A percentile compares a stretch with the other conserved stretches of the same genome.
phyloP scores from a whole-genome alignment of 2,113 vertebrate genomes.

The Physeter macrocephalus region DNA sequence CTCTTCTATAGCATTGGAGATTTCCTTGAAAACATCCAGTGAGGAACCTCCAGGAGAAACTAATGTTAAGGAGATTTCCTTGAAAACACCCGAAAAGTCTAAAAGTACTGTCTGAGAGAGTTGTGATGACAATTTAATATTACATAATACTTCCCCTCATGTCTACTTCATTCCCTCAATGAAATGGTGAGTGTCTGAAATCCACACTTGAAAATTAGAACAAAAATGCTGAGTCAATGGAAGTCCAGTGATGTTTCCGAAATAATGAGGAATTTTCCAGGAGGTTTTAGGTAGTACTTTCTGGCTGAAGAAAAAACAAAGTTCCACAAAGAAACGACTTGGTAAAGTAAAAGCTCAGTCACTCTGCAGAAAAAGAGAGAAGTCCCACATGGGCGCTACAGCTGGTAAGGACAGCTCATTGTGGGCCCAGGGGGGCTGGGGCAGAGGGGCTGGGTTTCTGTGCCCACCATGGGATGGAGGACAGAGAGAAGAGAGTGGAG shows the following conservation, averaged over 20 bases:
- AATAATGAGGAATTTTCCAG: constrained; percentile 50
- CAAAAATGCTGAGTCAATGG: not conserved
- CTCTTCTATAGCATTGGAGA: not conserved
- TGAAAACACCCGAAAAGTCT: not conserved
- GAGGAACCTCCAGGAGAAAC: not conserved
- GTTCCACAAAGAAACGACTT: constrained; percentile 21
- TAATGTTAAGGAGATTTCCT: not conserved
- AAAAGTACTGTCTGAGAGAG: not conserved
- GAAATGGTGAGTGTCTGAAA: constrained; percentile 30
- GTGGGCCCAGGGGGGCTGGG: not conserved
- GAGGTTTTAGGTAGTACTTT: constrained; percentile 46
- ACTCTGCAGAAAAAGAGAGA: not conserved
- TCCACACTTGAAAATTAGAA: not conserved
- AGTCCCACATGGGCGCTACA: not conserved
- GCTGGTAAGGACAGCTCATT: not conserved
- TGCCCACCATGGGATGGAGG: no score
- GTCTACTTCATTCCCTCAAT: not conserved
- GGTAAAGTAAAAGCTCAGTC: constrained; percentile 26
- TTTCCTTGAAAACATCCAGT: not conserved
- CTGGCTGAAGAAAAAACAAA: not conserved
- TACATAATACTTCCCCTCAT: not conserved
- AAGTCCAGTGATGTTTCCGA: not conserved
- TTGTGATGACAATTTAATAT: not conserved
- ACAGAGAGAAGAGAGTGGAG: not conserved
- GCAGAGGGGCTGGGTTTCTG: not conserved